These are phyloP conservation scores for Bombus superbus DNA, from an alignment of 1,140 invertebrate species.

Conservation along the genomic window DNA sequence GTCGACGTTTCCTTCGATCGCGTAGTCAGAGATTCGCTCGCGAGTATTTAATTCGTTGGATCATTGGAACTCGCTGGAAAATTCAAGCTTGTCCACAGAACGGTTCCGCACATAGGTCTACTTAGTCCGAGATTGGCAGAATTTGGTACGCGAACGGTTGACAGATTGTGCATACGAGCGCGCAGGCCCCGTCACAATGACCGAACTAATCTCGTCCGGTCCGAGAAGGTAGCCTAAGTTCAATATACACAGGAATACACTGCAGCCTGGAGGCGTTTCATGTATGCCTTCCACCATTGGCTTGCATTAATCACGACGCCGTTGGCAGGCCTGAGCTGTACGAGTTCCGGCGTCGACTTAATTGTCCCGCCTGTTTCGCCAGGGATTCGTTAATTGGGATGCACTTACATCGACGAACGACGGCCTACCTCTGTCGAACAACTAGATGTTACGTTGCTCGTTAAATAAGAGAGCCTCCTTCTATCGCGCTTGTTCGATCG, in stretches of 20 bases:
- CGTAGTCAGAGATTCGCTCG: no score
- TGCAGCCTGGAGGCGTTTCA: constrained; percentile 63
- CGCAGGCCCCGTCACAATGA: constrained; percentile 69
- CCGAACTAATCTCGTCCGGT: constrained; percentile 76
- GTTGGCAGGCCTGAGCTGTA: constrained; percentile 30
- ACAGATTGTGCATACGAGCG: constrained; percentile 69
- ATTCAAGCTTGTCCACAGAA: constrained; percentile 39
- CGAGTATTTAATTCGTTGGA: background rate
- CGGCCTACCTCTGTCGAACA: background rate
- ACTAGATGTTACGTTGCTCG: background rate
- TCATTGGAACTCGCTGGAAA: constrained; percentile 20
- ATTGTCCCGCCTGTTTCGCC: constrained; percentile 54
- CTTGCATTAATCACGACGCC: constrained; percentile 71
- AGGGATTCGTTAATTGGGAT: constrained; percentile 49
- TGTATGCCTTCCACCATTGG: constrained; percentile 69
- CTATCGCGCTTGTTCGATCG: background rate
- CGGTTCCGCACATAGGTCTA: constrained; percentile 53
- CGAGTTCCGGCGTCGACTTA: constrained; percentile 57
- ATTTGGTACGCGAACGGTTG: constrained; percentile 62
- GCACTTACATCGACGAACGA: background rate
- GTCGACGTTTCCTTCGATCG: background rate
- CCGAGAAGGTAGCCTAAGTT: constrained; percentile 71
- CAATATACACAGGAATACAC: constrained; percentile 75
- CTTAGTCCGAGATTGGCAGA: constrained; percentile 56
- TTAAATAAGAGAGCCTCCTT: no score